phyloP scores from a whole-genome alignment of 2,888 invertebrate species.

The Cheilosia variabilis region DNA sequence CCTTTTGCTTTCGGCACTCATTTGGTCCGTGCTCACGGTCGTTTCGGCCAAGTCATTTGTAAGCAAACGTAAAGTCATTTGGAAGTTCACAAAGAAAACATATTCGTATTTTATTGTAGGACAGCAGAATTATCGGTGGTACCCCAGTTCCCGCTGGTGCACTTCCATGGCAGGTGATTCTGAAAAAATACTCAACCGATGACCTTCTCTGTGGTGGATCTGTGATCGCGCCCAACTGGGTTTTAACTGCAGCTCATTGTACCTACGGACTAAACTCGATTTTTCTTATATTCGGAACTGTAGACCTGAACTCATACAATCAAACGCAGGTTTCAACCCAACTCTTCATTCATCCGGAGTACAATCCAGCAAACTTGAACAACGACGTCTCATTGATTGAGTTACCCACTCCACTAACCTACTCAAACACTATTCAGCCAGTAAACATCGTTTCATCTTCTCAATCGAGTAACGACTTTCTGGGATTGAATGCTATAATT shows the following conservation, averaged over 20 bases:
- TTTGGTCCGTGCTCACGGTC: neutral
- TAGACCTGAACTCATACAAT: conserved; percentile 76
- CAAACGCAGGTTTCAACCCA: conserved; percentile 78
- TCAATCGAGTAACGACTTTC: conserved; percentile 76
- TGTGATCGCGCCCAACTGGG: conserved; percentile 79
- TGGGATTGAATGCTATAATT: conserved; percentile 78
- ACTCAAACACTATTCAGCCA: conserved; percentile 78
- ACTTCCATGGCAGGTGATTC: conserved; percentile 82
- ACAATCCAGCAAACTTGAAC: conserved; percentile 78
- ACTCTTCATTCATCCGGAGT: conserved; percentile 80
- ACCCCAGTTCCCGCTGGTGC: conserved; percentile 77
- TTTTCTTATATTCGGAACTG: conserved; percentile 79
- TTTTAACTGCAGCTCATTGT: conserved; percentile 82
- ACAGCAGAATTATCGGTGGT: conserved; percentile 80
- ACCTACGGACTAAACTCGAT: conserved; percentile 77
- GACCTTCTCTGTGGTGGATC: conserved; percentile 81
- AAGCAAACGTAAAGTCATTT: neutral
- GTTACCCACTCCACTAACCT: conserved; percentile 78
- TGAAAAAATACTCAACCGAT: conserved; percentile 79
- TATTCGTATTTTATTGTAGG: conserved; percentile 54
- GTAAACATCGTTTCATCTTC: conserved; percentile 77
- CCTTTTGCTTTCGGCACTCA: neutral
- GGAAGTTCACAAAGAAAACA: no score
- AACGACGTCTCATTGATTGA: conserved; percentile 81
- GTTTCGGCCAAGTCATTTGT: neutral